Percentiles rank a stretch among this genome's conserved stretches.
Evolutionary conservation across 2,888 invertebrate genomes (phyloP).

Genomic region (Theretra japonica): DNA sequence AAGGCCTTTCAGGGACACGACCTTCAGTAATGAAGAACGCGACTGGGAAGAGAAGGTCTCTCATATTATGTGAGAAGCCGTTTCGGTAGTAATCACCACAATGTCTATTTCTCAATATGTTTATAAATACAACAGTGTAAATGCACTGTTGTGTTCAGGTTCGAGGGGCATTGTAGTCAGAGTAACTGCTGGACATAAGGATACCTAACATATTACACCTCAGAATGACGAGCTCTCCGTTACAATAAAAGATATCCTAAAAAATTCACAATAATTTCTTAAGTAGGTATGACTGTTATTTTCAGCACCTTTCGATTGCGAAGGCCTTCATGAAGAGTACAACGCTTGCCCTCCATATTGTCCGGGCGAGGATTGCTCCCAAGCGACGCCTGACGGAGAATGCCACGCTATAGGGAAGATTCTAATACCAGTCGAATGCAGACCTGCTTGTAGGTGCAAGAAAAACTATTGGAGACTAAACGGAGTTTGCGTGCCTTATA

Average conservation of each 20-base stretch:
- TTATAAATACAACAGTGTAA: too few species aligned
- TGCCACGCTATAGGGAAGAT: slow-evolving; percentile 43
- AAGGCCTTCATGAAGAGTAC: slow-evolving; percentile 48
- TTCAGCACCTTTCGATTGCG: slow-evolving; percentile 56
- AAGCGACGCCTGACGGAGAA: slow-evolving; percentile 46
- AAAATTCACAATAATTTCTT: neutral
- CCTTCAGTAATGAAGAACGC: too few species aligned
- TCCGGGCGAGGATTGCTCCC: slow-evolving; percentile 53
- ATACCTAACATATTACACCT: too few species aligned
- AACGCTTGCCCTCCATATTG: slow-evolving; percentile 54
- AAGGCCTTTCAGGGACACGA: too few species aligned
- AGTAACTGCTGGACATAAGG: too few species aligned
- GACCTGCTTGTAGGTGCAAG: slow-evolving; percentile 53
- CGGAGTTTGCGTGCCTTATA: slow-evolving; percentile 52
- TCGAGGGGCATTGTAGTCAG: too few species aligned
- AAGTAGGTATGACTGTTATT: neutral
- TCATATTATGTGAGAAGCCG: too few species aligned
- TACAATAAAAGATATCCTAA: neutral
- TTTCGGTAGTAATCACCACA: too few species aligned
- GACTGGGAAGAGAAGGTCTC: too few species aligned
- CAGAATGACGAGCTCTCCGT: too few species aligned
- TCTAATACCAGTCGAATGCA: slow-evolving; percentile 45
- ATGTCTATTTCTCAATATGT: too few species aligned
- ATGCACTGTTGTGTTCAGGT: too few species aligned
- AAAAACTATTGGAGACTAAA: slow-evolving; percentile 47